These are phyloP conservation scores for Stigmatopora nigra DNA, from an alignment of 2,113 vertebrate species.

Conservation along the genomic window DNA sequence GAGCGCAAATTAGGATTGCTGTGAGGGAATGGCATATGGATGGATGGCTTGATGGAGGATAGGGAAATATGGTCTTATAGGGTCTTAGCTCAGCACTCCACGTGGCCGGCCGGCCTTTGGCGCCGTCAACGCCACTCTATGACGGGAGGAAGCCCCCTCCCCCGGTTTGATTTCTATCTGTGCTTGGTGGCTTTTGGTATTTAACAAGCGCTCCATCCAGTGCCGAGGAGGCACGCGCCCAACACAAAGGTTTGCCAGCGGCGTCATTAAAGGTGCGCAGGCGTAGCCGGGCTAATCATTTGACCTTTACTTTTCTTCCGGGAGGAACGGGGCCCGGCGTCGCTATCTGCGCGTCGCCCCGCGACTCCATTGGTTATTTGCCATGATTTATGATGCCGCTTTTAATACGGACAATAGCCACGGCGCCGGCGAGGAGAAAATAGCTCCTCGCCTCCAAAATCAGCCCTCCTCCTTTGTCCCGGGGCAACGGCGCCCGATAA, in stretches of 20 bases:
- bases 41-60: background rate
- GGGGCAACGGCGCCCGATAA: constrained; percentile 20
- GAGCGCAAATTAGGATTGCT: background rate
- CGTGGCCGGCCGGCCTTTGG: constrained; percentile 42
- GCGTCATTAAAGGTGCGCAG: constrained; percentile 63
- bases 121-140: constrained; percentile 56
- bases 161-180: constrained; percentile 65
- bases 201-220: constrained; percentile 66
- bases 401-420: constrained; percentile 63
- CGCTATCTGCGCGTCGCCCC: constrained; percentile 52
- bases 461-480: constrained; percentile 34
- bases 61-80: too few relatives aligned
- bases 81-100: too few relatives aligned
- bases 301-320: constrained; percentile 69
- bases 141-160: constrained; percentile 57
- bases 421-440: constrained; percentile 57
- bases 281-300: constrained; percentile 64
- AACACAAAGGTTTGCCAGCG: constrained; percentile 67
- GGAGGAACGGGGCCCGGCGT: constrained; percentile 33
- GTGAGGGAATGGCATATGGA: background rate
- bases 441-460: constrained; percentile 50
- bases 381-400: constrained; percentile 63
- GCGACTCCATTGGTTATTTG: constrained; percentile 66
- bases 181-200: constrained; percentile 51
- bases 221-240: constrained; percentile 66